Percentiles rank a stretch among this genome's conserved stretches.
These are phyloP conservation scores for Dasyurus viverrinus DNA, from an alignment of 2,113 vertebrate species.

Conservation along the genomic window DNA sequence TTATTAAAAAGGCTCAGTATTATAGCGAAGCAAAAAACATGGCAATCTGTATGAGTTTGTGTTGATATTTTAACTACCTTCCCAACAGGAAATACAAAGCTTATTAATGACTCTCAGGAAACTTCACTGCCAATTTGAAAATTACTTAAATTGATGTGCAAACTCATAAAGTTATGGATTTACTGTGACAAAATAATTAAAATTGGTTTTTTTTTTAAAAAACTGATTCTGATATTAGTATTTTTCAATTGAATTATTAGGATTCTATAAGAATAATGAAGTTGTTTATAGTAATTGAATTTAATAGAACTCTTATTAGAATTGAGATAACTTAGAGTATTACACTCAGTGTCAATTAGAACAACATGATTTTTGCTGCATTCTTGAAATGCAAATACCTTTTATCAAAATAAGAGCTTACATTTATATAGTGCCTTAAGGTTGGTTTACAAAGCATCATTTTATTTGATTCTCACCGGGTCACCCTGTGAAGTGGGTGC, in stretches of 20 bases:
- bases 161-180: slow-evolving; percentile 33
- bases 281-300: not conserved
- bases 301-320: not conserved
- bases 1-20: not conserved
- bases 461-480: not conserved
- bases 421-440: not conserved
- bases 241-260: not conserved
- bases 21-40: not conserved
- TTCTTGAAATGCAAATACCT: not conserved
- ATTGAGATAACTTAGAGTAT: not conserved
- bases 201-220: not conserved
- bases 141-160: not conserved
- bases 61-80: not conserved
- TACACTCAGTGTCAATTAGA: not conserved
- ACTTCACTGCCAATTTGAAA: slow-evolving; percentile 34
- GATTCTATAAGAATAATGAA: not conserved
- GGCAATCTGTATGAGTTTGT: slow-evolving; percentile 6
- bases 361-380: not conserved
- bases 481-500: not conserved
- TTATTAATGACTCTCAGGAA: not conserved
- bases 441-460: not conserved
- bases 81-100: slow-evolving; percentile 1
- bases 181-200: slow-evolving; percentile 32
- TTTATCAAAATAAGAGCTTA: not conserved
- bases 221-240: slow-evolving; percentile 36